Base-by-base conservation (phyloP, 2,888 invertebrate genomes). In the Balanococcus diminutus region DNA sequence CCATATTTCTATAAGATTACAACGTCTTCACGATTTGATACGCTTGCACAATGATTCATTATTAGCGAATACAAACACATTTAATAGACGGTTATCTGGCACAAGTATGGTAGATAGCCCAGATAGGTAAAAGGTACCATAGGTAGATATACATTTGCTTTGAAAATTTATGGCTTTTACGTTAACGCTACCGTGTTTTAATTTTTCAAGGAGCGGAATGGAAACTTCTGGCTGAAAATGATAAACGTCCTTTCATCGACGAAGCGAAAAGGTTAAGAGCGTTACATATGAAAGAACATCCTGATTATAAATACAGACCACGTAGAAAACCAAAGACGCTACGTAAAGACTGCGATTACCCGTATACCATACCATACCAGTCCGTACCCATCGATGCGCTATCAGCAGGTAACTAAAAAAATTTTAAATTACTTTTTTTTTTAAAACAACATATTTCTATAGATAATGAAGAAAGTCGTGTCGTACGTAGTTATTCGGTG, bases 221-320 rank as follows among this genome's bases (percentile, higher is more conserved):
- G 98, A 98, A 98, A 90, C 90, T 96, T 87, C 90, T 98, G 6
- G 93, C 95, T 0, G 97, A 98, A 89, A 91, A 93, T 87, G 96
- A 97, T 88, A 98, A 98, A 90, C 91, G 96, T 87, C 98, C 97
- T 1, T 98, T 97, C 91, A 97, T 98, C 88, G 98, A 98, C 90
- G 97, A 98, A 90, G 97, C 98, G 0, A 98, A 98, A 90, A 91
- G 97, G 75, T 91, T 98, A 87, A 92, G 98, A 11, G 95, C 95
- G 0, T 90, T 94, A 89, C 96, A 97, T 92, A 97, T 96, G 95
- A 95, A 95, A 91, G 95, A 96, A 89, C 96, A 96, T 89, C 96
- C 96, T 0, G 96, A 96, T 89, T 96, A 96, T 91, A 96, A 96
- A 90, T 96, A 96, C 91, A 91, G 96, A 86, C 96, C 96, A 87